Conservation (phyloP, 1,140 invertebrate species). For the Monomorium pharaonis region DNA sequence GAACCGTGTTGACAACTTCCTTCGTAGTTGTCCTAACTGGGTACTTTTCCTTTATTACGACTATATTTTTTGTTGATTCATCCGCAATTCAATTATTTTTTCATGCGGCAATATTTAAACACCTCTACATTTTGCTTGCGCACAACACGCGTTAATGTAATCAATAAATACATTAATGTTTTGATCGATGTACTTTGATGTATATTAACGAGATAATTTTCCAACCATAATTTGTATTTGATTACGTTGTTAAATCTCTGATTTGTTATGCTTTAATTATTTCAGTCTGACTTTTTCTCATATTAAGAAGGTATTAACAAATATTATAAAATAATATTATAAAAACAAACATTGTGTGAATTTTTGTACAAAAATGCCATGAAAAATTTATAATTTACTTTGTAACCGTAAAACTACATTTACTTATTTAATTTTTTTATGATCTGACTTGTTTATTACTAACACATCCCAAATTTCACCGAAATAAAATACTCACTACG, state of each 20-base stretch:
- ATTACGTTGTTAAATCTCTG: not conserved
- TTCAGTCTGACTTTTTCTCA: not conserved
- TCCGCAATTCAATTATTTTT: not conserved
- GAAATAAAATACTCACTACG: not conserved
- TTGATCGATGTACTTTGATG: not conserved
- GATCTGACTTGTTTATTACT: not conserved
- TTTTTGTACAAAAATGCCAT: not conserved
- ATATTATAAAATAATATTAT: not conserved
- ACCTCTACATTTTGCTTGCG: not conserved
- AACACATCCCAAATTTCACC: not conserved
- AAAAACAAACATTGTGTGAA: not conserved
- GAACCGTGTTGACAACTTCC: slow-evolving; percentile 65
- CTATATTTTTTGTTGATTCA: not conserved
- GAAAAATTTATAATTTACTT: not conserved
- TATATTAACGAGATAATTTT: not conserved
- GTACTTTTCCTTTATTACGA: not conserved
- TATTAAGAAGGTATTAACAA: not conserved
- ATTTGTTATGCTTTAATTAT: not conserved
- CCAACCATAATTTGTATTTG: not conserved
- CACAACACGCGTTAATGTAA: not conserved
- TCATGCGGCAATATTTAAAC: slow-evolving; percentile 9
- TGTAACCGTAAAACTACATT: not conserved
- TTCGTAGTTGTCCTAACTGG: not conserved
- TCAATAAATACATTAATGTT: not conserved
- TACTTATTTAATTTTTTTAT: not conserved